A percentile compares a stretch with the other conserved stretches of the same genome.
Conservation (phyloP, 2,113 vertebrate species). For the Sisor rabdophorus region DNA sequence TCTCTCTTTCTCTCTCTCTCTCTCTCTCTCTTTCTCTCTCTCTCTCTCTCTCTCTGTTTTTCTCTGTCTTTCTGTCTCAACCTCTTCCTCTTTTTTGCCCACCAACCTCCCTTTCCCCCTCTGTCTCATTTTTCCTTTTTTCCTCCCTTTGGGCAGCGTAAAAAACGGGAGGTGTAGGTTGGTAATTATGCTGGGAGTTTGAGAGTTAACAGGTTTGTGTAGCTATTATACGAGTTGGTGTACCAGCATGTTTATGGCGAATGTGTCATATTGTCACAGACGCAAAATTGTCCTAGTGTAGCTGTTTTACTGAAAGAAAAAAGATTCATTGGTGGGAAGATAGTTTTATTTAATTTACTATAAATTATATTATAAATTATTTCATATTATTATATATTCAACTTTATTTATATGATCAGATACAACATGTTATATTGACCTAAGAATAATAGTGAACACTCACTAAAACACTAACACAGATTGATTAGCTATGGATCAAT, state of each 20-base stretch:
- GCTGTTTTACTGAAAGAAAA: neutral
- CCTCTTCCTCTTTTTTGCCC: neutral
- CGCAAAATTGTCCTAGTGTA: neutral
- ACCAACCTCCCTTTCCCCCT: neutral
- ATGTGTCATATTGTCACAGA: neutral
- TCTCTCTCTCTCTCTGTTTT: conserved; percentile 11
- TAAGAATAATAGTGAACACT: no score
- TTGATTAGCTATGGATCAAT: no score
- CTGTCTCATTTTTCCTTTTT: neutral
- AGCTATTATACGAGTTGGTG: neutral
- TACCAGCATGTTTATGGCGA: neutral
- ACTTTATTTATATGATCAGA: no score
- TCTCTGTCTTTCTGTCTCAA: neutral
- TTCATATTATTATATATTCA: no score
- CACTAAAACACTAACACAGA: no score
- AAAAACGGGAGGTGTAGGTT: neutral
- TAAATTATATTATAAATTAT: no score
- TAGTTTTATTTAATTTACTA: no score
- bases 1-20: conserved; percentile 1
- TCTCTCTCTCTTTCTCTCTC: neutral
- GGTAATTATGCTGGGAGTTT: conserved; percentile 47
- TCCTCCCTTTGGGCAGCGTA: neutral
- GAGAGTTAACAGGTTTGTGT: conserved; percentile 14
- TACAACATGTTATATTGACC: no score
- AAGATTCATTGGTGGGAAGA: neutral